A percentile compares a stretch with the other conserved stretches of the same genome.
Evolutionary conservation across 2,888 invertebrate genomes (phyloP).

Genomic region (Mimumesa dahlbomi): DNA sequence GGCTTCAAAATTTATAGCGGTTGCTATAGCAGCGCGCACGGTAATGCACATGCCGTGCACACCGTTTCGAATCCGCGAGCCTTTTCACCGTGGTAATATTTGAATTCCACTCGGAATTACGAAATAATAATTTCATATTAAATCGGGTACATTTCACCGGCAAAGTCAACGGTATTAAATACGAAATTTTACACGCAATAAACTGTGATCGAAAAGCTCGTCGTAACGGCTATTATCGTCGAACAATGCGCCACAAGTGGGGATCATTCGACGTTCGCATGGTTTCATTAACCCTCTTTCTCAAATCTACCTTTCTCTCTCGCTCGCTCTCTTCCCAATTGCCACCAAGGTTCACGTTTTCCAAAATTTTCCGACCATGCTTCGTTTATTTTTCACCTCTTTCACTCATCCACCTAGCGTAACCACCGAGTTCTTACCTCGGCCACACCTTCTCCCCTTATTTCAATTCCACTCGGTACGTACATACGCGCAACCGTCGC

Average conservation of each 20-base stretch:
- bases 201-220: background rate
- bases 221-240: background rate
- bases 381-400: too few species aligned
- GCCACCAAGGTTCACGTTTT: background rate
- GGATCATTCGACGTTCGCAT: background rate
- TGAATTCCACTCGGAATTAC: too few species aligned
- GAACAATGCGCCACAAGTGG: background rate
- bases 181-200: too few species aligned
- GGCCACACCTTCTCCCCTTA: conserved; percentile 8
- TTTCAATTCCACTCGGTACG: conserved; percentile 24
- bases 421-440: conserved; percentile 4
- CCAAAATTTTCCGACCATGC: conserved; percentile 6
- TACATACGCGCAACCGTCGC: conserved; percentile 21
- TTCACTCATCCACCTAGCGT: background rate
- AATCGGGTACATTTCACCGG: too few species aligned
- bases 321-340: background rate
- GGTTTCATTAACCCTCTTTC: background rate
- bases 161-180: too few species aligned
- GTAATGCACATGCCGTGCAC: too few species aligned
- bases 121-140: too few species aligned
- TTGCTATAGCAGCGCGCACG: too few species aligned
- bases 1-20: too few species aligned
- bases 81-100: too few species aligned
- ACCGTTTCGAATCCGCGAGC: too few species aligned
- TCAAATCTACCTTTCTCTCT: too few species aligned